A percentile compares a stretch with the other conserved stretches of the same genome.
These are phyloP conservation scores for Leptinotarsa rubiginosa DNA, from an alignment of 2,888 invertebrate genomes.

Conservation along the genomic window DNA sequence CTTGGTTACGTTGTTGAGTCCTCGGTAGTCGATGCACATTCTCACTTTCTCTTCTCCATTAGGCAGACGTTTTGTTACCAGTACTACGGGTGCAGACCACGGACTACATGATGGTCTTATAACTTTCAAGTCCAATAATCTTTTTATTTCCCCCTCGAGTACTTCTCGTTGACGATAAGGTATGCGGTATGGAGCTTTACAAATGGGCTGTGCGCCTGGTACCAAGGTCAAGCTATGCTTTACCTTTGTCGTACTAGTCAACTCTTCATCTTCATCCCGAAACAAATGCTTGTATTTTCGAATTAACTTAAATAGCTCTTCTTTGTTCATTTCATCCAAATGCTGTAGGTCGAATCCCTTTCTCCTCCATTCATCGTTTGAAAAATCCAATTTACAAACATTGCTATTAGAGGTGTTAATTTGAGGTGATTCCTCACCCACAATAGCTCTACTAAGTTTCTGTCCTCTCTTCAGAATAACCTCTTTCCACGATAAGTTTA, in stretches of 20 bases:
- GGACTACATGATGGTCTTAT: background rate
- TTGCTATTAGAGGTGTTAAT: background rate
- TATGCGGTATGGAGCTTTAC: conserved; percentile 30
- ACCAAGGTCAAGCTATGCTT: conserved; percentile 21
- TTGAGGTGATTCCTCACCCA: background rate
- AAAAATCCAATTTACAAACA: too few species aligned
- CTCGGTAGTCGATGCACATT: too few species aligned
- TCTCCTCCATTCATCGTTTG: conserved; percentile 27
- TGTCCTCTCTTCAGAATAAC: background rate
- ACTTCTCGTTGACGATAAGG: conserved; percentile 30
- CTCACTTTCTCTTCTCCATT: background rate
- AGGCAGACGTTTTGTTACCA: too few species aligned
- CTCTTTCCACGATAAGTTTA: background rate
- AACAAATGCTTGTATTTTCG: conserved; percentile 22
- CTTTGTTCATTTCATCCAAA: background rate
- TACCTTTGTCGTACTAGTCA: too few species aligned
- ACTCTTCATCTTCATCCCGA: conserved; percentile 27
- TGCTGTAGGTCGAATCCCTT: conserved; percentile 28
- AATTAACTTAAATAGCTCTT: background rate
- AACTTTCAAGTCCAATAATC: conserved; percentile 16
- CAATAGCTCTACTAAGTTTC: background rate
- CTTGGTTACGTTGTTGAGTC: too few species aligned
- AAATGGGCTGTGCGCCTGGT: conserved; percentile 30
- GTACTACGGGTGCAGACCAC: too few species aligned
- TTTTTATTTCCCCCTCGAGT: conserved; percentile 28